phyloP scores from a whole-genome alignment of 2,888 invertebrate genomes.

The Mythimna vitellina region DNA sequence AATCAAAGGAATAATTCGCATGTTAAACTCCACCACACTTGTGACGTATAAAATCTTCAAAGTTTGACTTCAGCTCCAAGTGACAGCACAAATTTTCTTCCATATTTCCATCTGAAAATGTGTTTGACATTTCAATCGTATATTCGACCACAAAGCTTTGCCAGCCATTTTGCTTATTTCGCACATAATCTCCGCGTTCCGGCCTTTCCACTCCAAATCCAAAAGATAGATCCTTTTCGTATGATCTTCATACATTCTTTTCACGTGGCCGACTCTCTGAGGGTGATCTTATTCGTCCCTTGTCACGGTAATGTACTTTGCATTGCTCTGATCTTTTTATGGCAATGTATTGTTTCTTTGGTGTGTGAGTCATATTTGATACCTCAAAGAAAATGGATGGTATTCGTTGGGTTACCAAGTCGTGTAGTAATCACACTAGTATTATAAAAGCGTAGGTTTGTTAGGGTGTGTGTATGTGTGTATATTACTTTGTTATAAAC shows the following conservation, averaged over 20 bases:
- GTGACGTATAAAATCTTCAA: background rate
- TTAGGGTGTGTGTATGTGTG: no score
- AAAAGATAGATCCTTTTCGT: constrained; percentile 15
- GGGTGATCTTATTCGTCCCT: constrained; percentile 11
- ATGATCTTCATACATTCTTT: constrained; percentile 26
- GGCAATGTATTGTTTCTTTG: background rate
- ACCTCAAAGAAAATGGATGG: background rate
- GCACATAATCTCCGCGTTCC: constrained; percentile 33
- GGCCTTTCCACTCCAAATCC: constrained; percentile 23
- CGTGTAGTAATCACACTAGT: background rate
- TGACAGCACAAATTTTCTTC: background rate
- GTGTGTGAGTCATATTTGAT: no score
- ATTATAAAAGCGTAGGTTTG: no score
- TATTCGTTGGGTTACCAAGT: background rate
- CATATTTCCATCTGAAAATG: background rate
- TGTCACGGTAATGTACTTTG: background rate
- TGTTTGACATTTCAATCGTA: background rate
- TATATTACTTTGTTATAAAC: no score
- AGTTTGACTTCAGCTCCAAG: background rate
- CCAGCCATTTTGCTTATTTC: constrained; percentile 27
- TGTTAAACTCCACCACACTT: background rate
- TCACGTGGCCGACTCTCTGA: constrained; percentile 2
- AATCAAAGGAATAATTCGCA: background rate
- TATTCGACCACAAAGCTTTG: constrained; percentile 7
- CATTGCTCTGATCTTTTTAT: constrained; percentile 9